Base-by-base conservation (phyloP, 2,888 invertebrate species). In the Heliconius cydno region DNA sequence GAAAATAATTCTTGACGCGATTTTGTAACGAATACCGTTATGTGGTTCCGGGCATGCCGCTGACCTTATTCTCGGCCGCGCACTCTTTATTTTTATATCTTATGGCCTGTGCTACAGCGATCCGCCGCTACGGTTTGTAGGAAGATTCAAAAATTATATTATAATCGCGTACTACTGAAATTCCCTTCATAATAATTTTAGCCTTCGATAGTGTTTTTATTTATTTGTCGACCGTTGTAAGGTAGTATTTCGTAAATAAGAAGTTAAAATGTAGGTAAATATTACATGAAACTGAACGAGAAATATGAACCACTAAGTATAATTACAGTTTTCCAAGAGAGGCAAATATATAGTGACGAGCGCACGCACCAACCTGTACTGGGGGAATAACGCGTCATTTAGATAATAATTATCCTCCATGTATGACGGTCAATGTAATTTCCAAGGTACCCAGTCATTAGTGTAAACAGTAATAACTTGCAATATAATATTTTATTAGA, bases 1-100 rank as follows among this genome's bases (percentile, higher is more conserved):
- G 94, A 94, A 94, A 91, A 94, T 94, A 94, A 94, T 94, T 94
- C 94, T 94, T 93, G 94, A 92, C 92, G 94, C 91, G 92, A 94
- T 94, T 94, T 95, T 94, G 94, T 94, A 94, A 94, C 91, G 88
- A 90, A 92, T 88, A 93, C 95, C 94, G 95, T 92, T 94, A 94
- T 88, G 90, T 90, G 90, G 94, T 94, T 94, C 94, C 94, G 94
- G 94, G 92, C 93, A 87, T 90, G 92, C 87, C 89, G 90, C 90
- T 91, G 94, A 93, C 95, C 94, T 93, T 94, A 94, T 94, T 94
- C 91, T 91, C 87, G 88, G 86, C 87, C 88, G 90, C 89, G 89
- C 87, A 90, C 92, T 93, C 90, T 92, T 84, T 92, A 92, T 92
- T 92, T 93, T 93, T 92, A 91, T 91, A 92, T 91, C 90, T 92